These are phyloP conservation scores for Thymelicus acteon DNA, from an alignment of 2,888 invertebrate species.

Conservation along the genomic window DNA sequence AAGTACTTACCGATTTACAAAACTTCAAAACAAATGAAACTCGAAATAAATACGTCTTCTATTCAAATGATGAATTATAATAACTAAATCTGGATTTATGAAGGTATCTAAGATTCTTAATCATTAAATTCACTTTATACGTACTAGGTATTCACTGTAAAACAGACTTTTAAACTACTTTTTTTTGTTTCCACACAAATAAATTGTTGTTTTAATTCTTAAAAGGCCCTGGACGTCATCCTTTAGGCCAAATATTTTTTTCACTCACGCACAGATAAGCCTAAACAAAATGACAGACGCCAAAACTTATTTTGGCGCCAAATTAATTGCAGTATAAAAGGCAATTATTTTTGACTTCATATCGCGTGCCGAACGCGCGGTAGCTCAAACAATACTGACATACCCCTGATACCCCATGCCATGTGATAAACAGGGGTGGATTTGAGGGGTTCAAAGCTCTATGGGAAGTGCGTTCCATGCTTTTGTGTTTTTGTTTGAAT, in stretches of 20 bases:
- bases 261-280: no score
- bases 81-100: no score
- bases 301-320: background rate
- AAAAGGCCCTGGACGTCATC: no score
- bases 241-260: no score
- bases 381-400: conserved; percentile 22
- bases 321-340: conserved; percentile 16
- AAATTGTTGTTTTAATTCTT: no score
- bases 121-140: no score
- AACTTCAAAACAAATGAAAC: background rate
- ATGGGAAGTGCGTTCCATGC: conserved; percentile 14
- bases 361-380: conserved; percentile 18
- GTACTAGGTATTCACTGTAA: no score
- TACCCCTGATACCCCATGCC: background rate
- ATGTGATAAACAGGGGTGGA: conserved; percentile 5
- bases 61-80: no score
- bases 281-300: background rate
- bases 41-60: no score
- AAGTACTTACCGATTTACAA: background rate
- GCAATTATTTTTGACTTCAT: conserved; percentile 25
- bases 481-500: conserved; percentile 24
- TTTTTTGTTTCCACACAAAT: no score
- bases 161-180: no score
- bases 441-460: conserved; percentile 19
- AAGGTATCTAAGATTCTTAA: no score